These are phyloP conservation scores for Lycocorax pyrrhopterus DNA, from an alignment of 2,113 vertebrate genomes.

Conservation along the genomic window DNA sequence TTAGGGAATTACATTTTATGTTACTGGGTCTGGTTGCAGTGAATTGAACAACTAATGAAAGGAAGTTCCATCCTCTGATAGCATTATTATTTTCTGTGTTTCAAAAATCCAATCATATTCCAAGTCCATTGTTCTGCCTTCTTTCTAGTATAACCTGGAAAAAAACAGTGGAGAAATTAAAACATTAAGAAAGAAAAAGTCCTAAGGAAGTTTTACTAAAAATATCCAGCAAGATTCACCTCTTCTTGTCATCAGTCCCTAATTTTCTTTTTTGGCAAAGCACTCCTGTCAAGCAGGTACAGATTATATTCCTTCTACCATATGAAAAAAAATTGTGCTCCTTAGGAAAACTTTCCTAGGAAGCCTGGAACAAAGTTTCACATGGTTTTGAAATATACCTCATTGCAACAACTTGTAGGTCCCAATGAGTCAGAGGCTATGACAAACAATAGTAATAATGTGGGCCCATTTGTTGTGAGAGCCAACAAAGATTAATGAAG, in stretches of 20 bases:
- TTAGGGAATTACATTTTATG: not conserved
- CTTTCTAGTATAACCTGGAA: not conserved
- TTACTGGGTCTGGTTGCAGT: not conserved
- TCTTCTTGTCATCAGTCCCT: not conserved
- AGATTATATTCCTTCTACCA: not conserved
- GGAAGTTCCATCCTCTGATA: not conserved
- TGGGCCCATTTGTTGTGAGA: not conserved
- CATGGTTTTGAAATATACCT: not conserved
- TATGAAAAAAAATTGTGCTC: not conserved
- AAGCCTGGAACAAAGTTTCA: not conserved
- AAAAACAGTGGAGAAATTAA: not conserved
- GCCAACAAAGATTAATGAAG: not conserved
- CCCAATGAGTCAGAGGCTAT: not conserved
- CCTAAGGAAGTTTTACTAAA: not conserved
- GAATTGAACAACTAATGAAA: not conserved
- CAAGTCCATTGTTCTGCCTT: not conserved
- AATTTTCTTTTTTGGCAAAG: not conserved
- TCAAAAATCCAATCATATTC: not conserved
- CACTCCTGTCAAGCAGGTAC: rapidly evolving
- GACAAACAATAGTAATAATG: not conserved
- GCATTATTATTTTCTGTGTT: not conserved
- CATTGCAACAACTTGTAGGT: not conserved
- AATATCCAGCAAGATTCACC: not conserved
- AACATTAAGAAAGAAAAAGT: not conserved
- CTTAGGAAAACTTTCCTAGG: not conserved